Base-by-base conservation (phyloP, 2,113 vertebrate genomes). In the Eulacestoma nigropectus region DNA sequence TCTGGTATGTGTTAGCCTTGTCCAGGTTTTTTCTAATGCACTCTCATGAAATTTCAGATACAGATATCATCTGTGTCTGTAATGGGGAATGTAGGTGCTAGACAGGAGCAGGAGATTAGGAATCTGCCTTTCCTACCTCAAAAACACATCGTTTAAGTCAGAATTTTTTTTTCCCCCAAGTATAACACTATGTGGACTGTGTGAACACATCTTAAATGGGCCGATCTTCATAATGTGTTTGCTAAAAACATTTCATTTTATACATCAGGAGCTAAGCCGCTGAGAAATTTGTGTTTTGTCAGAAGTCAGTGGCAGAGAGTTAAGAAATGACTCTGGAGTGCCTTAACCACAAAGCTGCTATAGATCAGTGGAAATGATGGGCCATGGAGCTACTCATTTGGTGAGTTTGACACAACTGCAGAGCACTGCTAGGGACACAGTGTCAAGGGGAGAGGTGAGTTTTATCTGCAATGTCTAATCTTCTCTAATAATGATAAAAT, bases 1-100 rank as follows among this genome's bases (percentile, higher is more conserved):
- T 96, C 90, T 96, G 96, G 92, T 95, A 94, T 96, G 90, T 95
- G 93, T 95, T 96, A 93, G 87, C 69, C 64, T 84, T 94, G 68
- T 75, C 64, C 56, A 78, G 68, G 6, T 64, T 93, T 95, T 94
- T 89, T 90, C 89, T 92, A 93, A 60, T 62, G 56, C 52, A 62
- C 21, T 92, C 41, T 56, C 67, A 70, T 53, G 85, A 96, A 90
- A 84, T 92, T 84, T 84, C 86, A 77, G 62, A 73, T 72, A 65
- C 25, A 83, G 57, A 89, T 88, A 84, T 55, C 55, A 96, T 82
- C 70, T 87, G 29, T 75, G 27, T 81, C 1, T 1, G 72, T 82
- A 89, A 72, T 47, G 41, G 33, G 47, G 53, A 86, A 83, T 64
- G 82, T 88, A 94, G 73, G 69, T 93, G 73, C 76, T 91, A 49